Conservation (phyloP, 2,113 vertebrate genomes). For the Nerophis lumbriciformis region DNA sequence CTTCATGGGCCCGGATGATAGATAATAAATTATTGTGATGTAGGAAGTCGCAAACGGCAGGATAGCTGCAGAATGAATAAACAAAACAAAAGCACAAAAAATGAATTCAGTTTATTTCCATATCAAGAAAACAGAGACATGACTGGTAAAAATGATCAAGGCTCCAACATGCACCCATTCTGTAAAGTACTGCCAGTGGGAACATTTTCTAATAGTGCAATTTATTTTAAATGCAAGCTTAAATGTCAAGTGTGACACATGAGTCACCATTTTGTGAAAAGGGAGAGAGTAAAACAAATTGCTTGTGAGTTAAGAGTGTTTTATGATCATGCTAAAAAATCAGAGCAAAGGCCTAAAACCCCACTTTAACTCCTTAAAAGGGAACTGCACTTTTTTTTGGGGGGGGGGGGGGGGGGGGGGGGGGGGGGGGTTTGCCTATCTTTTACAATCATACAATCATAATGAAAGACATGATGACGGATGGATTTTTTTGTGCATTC, state of each 20-base stretch:
- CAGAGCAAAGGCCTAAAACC: constrained; percentile 36
- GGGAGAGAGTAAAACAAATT: constrained; percentile 9
- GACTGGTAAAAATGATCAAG: neutral
- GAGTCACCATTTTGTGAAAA: constrained; percentile 23
- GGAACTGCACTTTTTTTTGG: no score
- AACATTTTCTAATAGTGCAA: constrained; percentile 8
- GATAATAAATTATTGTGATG: constrained; percentile 99
- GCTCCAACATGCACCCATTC: neutral
- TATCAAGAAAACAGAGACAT: neutral
- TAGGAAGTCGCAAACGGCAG: constrained; percentile 98
- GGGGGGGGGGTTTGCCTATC: no score
- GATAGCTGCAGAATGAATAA: constrained; percentile 79
- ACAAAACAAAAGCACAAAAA: neutral
- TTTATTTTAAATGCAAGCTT: constrained; percentile 27
- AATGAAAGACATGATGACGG: no score
- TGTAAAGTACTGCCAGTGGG: constrained; percentile 2
- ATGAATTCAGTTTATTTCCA: neutral
- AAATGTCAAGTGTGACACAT: constrained; percentile 25
- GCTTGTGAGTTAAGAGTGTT: constrained; percentile 7
- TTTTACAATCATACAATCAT: no score
- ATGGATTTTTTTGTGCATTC: no score
- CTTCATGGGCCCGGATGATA: constrained; percentile 97
- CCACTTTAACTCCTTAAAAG: neutral
- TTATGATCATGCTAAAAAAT: constrained; percentile 22
- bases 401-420: no score